A percentile compares a stretch with the other conserved stretches of the same genome.
These are phyloP conservation scores for Drosophila pseudoobscura DNA, from an alignment of 1,140 invertebrate species.

Conservation along the genomic window DNA sequence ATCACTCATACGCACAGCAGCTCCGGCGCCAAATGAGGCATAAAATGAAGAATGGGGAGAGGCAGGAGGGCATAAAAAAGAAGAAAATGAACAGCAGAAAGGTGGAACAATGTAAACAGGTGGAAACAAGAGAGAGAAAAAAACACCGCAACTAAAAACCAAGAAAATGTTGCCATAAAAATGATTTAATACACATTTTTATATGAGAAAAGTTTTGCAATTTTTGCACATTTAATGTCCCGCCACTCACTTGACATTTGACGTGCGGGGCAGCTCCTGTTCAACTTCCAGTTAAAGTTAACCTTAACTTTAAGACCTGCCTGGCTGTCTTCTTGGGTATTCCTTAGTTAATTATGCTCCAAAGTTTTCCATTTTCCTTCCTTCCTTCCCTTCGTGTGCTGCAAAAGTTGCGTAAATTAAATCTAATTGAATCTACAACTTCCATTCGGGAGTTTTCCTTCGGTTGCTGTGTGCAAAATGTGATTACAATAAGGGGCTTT, in stretches of 20 bases:
- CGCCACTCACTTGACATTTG: conserved; percentile 57
- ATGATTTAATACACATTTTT: conserved; percentile 65
- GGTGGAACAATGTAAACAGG: conserved; percentile 39
- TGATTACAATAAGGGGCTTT: conserved; percentile 53
- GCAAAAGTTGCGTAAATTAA: conserved; percentile 59
- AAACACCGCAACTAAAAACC: conserved; percentile 36
- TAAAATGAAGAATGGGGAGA: conserved; percentile 27
- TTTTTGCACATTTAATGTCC: conserved; percentile 59
- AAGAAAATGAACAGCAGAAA: neutral
- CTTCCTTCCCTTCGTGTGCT: conserved; percentile 6
- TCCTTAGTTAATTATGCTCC: conserved; percentile 52
- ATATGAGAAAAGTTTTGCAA: conserved; percentile 66
- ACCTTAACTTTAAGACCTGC: conserved; percentile 48
- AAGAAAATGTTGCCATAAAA: conserved; percentile 56
- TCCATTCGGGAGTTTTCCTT: conserved; percentile 31
- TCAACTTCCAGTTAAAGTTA: conserved; percentile 34
- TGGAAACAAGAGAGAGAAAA: conserved; percentile 25
- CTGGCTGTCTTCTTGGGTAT: neutral
- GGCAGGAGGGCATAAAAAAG: conserved; percentile 32
- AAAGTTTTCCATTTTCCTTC: conserved; percentile 25
- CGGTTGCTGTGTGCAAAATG: conserved; percentile 35
- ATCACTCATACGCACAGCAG: conserved; percentile 52
- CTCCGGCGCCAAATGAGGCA: conserved; percentile 30
- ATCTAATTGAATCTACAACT: conserved; percentile 65
- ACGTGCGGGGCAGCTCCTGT: conserved; percentile 24